These are phyloP conservation scores for Novumbra hubbsi DNA, from an alignment of 2,797 vertebrate species.

Conservation along the genomic window DNA sequence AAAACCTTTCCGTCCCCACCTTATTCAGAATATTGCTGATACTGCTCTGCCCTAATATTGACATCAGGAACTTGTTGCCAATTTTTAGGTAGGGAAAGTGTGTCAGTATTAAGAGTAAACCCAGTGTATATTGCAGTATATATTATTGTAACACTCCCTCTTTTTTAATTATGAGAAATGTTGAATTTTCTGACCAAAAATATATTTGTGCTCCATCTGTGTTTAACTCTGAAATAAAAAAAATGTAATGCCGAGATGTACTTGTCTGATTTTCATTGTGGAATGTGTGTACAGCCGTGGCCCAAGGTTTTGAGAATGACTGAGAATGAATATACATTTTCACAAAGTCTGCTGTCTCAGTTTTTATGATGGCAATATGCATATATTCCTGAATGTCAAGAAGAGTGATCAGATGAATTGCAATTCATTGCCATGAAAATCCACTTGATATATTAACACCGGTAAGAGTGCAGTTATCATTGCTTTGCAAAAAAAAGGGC, in stretches of 20 bases:
- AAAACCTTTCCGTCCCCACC: not conserved
- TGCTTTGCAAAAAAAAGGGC: no score
- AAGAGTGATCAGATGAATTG: no score
- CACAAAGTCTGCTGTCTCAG: no score
- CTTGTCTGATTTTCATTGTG: not conserved
- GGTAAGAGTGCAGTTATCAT: no score
- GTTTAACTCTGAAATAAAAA: slow-evolving; percentile 1
- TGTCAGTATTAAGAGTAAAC: slow-evolving; percentile 6
- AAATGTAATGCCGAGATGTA: not conserved
- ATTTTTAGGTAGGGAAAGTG: not conserved
- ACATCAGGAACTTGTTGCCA: not conserved
- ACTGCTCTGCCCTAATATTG: not conserved
- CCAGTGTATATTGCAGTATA: not conserved
- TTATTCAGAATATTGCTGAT: not conserved
- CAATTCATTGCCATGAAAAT: no score
- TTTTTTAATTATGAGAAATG: not conserved
- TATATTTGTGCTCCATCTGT: not conserved
- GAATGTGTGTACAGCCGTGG: not conserved
- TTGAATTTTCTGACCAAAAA: not conserved
- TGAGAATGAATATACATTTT: no score
- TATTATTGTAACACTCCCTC: not conserved
- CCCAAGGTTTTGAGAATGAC: no score
- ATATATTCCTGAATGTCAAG: no score
- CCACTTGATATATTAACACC: no score
- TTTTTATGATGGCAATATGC: no score